phyloP scores from a whole-genome alignment of 64 coral and sea anemone genomes.

The Porites australiensis region DNA sequence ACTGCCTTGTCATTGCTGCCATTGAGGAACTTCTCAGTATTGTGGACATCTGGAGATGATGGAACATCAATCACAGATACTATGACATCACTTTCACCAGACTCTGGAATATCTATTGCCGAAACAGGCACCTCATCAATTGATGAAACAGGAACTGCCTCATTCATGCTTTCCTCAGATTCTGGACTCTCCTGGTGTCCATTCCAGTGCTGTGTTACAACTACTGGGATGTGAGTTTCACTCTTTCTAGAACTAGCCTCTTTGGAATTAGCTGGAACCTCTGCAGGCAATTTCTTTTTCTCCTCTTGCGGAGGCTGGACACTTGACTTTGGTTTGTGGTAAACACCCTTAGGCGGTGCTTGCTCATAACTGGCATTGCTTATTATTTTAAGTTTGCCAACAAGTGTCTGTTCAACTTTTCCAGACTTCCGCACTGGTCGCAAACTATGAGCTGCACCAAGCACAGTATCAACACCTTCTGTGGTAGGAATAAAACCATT shows the following conservation, averaged over 20 bases:
- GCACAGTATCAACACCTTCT: background rate
- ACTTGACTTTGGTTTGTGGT: conserved; percentile 30
- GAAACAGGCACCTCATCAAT: conserved; percentile 67
- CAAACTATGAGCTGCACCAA: conserved; percentile 14
- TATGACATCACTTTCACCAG: conserved; percentile 44
- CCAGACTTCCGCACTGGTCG: conserved; percentile 49
- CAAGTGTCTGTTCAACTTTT: conserved; percentile 65
- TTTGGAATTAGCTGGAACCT: background rate
- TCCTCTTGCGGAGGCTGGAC: background rate
- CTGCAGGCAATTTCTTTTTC: background rate
- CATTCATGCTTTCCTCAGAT: background rate
- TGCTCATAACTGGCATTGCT: conserved; percentile 61
- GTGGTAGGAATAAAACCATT: background rate
- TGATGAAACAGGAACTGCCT: conserved; percentile 53
- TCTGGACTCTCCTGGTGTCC: conserved; percentile 18
- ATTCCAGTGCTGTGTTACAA: conserved; percentile 43
- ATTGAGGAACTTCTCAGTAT: conserved; percentile 16
- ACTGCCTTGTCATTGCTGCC: background rate
- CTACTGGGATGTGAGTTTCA: background rate
- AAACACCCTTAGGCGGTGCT: conserved; percentile 1
- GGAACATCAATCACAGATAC: conserved; percentile 79
- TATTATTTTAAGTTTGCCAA: conserved; percentile 57
- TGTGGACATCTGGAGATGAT: conserved; percentile 24
- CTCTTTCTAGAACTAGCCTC: background rate
- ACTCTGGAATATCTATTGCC: conserved; percentile 86